Conservation (phyloP, 2,113 vertebrate genomes). For the Oreochromis aureus region DNA sequence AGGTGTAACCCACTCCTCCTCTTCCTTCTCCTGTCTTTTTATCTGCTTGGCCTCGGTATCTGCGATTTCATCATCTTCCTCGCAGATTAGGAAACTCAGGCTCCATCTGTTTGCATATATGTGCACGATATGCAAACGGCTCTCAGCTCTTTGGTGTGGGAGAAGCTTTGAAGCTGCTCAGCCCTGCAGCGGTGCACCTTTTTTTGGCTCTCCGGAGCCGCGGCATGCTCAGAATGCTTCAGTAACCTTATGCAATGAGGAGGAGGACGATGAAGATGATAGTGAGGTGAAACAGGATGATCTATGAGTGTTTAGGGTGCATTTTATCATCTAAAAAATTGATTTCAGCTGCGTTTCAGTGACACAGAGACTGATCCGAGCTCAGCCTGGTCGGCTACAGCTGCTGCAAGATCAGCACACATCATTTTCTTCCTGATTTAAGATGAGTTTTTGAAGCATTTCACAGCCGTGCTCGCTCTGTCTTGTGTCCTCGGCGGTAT, state of each 20-base stretch:
- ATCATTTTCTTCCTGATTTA: not conserved
- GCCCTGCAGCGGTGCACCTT: not conserved
- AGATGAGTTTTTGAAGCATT: not conserved
- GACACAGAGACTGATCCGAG: not conserved
- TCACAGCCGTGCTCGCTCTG: not conserved
- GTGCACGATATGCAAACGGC: not conserved
- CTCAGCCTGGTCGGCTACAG: not conserved
- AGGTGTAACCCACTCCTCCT: not conserved
- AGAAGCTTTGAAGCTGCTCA: conserved; percentile 6
- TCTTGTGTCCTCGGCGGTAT: not conserved
- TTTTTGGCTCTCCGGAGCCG: not conserved
- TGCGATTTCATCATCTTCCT: conserved; percentile 2
- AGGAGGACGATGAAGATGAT: not conserved
- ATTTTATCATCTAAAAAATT: not conserved
- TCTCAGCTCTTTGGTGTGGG: not conserved
- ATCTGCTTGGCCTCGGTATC: not conserved
- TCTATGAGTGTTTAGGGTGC: not conserved
- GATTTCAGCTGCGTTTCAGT: not conserved
- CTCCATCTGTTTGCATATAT: not conserved
- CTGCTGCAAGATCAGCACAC: not conserved
- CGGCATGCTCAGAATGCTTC: not conserved
- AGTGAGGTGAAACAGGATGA: not conserved
- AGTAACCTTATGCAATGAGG: not conserved
- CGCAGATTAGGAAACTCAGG: not conserved
- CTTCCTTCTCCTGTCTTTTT: not conserved